phyloP scores from a whole-genome alignment of 1,140 invertebrate species.

The Heliconius nattereri region DNA sequence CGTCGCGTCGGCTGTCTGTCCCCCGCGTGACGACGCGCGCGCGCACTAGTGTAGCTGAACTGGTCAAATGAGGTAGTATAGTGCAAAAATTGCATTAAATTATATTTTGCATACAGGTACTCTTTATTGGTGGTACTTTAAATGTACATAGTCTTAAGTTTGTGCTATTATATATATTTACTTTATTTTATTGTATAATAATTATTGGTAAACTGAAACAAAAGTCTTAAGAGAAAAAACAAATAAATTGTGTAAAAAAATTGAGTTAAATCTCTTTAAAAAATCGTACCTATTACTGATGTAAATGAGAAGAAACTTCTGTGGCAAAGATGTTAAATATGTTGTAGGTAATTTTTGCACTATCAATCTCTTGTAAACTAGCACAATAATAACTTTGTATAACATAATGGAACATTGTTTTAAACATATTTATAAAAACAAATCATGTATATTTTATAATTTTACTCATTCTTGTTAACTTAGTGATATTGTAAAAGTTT shows the following conservation, averaged over 20 bases:
- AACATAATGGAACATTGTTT: conserved; percentile 11
- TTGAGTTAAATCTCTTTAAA: too few relatives aligned
- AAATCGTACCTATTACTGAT: too few relatives aligned
- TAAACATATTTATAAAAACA: conserved; percentile 10
- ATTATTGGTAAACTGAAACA: too few relatives aligned
- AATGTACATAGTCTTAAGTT: too few relatives aligned
- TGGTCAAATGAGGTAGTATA: neutral
- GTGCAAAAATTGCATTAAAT: neutral
- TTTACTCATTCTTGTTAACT: conserved; percentile 6
- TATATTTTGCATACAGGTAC: too few relatives aligned
- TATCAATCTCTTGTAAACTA: neutral
- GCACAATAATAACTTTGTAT: conserved; percentile 4
- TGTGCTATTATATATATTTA: too few relatives aligned
- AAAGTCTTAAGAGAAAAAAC: too few relatives aligned
- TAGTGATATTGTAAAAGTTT: conserved; percentile 6
- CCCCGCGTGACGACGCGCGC: conserved; percentile 72
- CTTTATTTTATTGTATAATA: too few relatives aligned
- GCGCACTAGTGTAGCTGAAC: conserved; percentile 52
- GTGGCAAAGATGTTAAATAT: too few relatives aligned
- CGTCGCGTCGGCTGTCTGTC: conserved; percentile 77
- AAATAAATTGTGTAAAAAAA: too few relatives aligned
- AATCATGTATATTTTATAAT: neutral
- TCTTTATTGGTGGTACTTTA: too few relatives aligned
- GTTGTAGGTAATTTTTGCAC: neutral
- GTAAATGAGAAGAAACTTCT: too few relatives aligned